Base-by-base conservation (phyloP, 2,797 vertebrate species). In the Hyperoplus immaculatus region DNA sequence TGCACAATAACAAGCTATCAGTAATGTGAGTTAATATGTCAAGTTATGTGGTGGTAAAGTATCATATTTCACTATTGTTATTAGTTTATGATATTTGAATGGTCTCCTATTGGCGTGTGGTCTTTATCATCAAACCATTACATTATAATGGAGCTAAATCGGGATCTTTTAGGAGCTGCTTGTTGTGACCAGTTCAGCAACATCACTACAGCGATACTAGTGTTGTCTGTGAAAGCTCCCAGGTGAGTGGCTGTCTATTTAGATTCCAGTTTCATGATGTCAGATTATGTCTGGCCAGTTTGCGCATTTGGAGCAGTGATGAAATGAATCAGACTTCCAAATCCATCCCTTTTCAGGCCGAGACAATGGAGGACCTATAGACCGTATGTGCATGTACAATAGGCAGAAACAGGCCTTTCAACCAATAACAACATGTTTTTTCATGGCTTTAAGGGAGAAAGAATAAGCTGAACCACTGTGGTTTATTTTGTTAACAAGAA, bases 351-450 rank as follows among this genome's bases (percentile, higher is more conserved):
- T 80, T 77, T 45, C 84, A 99, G 98, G 97, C 96, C 66, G 91
- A 96, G 88, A 96, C 96, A 82, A 97, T 99, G 92, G 97, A 97
- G 4, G 97, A 99, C 88, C 94, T 99, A 51, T 67, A 96, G 93
- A 8, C 99, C 98, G 0, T 99, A 99, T 0, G 79, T 98, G 64
- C 68, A 95, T 97, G 91, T 95, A 98, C 53, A 91, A 96, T 91
- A 84, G 71, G 5, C 85, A 93, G 81, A 90, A 78, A 59, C 86
- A 80, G 9, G 16, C 80, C 2, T 46, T 86, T 13, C 92, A 75
- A 59, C 93, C 94, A 95, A 80, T 65, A 93, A 86, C 16, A 21
- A 79, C 36, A 68, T 59, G 39, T 85, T 93, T 38, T 69, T 84
- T 9, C 89, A 63, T 88, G 47, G 10, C 47, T 49, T 66, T 16